Evolutionary conservation across 2,888 invertebrate genomes (phyloP).

Genomic region (Eupithecia subfuscata): DNA sequence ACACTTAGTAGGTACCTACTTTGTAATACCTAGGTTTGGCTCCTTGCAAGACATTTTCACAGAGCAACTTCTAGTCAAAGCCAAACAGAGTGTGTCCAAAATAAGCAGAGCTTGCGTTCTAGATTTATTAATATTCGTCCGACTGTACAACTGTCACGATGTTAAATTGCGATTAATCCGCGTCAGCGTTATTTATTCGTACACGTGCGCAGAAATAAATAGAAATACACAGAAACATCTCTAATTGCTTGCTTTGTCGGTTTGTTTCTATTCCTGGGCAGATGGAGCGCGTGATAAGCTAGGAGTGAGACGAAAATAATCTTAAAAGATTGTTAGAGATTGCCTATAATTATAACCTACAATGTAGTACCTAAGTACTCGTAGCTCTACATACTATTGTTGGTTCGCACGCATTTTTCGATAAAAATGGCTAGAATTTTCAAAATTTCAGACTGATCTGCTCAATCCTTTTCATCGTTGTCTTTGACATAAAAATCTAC

Average conservation of each 20-base stretch:
- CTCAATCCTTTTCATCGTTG: not conserved
- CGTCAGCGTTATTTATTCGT: conserved; percentile 72
- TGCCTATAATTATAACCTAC: not conserved
- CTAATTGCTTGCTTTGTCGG: conserved; percentile 32
- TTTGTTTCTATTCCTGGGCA: conserved; percentile 25
- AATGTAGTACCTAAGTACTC: not conserved
- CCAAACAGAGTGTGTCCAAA: not conserved
- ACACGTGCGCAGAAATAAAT: conserved; percentile 56
- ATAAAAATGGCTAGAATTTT: not conserved
- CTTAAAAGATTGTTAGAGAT: not conserved
- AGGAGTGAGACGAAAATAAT: not conserved
- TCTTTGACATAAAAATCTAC: not conserved
- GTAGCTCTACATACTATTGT: too few species aligned
- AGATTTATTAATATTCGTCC: conserved; percentile 2
- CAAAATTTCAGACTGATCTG: not conserved
- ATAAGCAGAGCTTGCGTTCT: not conserved
- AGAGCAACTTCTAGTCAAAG: not conserved
- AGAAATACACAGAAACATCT: conserved; percentile 30
- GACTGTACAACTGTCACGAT: conserved; percentile 56
- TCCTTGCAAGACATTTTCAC: not conserved
- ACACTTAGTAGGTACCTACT: too few species aligned
- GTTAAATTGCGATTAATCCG: conserved; percentile 76
- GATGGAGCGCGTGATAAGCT: conserved; percentile 31
- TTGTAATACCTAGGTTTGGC: too few species aligned
- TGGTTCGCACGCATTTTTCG: not conserved